These are phyloP conservation scores for Rhabditophanes sp. DNA, from an alignment of 2,888 invertebrate species.

Conservation along the genomic window DNA sequence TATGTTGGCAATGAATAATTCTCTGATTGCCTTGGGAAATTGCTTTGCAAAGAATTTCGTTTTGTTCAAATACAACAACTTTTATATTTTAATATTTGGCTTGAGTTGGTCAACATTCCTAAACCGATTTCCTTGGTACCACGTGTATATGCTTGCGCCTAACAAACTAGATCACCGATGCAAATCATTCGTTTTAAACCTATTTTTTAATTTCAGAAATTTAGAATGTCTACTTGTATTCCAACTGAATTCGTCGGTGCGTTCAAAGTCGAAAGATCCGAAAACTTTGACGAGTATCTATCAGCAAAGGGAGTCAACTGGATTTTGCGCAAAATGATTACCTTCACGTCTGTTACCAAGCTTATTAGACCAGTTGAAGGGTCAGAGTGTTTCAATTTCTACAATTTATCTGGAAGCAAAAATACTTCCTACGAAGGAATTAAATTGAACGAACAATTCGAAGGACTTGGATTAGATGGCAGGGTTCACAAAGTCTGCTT, in stretches of 20 bases:
- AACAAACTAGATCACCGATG: too few relatives aligned
- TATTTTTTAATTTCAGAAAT: too few relatives aligned
- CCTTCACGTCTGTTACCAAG: slow-evolving; percentile 34
- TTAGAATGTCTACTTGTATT: slow-evolving; percentile 12
- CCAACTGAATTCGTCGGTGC: slow-evolving; percentile 35
- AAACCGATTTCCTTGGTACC: too few relatives aligned
- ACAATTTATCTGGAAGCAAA: slow-evolving; percentile 31
- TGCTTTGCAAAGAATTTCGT: too few relatives aligned
- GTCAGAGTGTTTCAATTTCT: slow-evolving; percentile 21
- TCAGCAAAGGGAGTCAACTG: slow-evolving; percentile 31
- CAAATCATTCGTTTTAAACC: too few relatives aligned
- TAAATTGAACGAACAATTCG: slow-evolving; percentile 31
- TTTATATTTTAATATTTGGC: too few relatives aligned
- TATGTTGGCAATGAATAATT: too few relatives aligned
- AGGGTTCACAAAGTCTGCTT: slow-evolving; percentile 26
- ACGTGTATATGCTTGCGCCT: too few relatives aligned
- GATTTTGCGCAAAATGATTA: slow-evolving; percentile 28
- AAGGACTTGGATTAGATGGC: slow-evolving; percentile 38
- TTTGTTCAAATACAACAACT: too few relatives aligned
- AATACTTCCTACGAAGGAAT: slow-evolving; percentile 26
- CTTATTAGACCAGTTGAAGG: slow-evolving; percentile 11
- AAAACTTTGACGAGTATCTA: slow-evolving; percentile 42
- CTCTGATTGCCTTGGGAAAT: too few relatives aligned
- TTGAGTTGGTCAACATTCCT: too few relatives aligned
- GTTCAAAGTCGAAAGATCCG: slow-evolving; percentile 31